Conservation (phyloP, 2,888 invertebrate genomes). For the Tenthredo distinguenda region DNA sequence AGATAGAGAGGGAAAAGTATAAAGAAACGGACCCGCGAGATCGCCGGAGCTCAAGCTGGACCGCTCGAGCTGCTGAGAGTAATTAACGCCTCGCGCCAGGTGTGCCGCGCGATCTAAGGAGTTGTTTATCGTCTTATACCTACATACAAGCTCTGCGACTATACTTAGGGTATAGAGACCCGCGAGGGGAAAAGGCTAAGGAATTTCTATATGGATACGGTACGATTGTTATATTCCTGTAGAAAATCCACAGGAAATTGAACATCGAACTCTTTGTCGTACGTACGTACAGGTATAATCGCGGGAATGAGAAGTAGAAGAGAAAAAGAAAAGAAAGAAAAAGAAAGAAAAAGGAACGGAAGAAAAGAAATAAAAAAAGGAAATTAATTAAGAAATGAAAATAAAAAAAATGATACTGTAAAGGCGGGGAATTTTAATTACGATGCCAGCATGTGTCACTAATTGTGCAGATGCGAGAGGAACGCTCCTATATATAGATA, state of each 20-base stretch:
- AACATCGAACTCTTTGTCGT: slow-evolving; percentile 1
- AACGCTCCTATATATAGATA: neutral
- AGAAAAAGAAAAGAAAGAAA: neutral
- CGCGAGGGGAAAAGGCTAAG: too few relatives aligned
- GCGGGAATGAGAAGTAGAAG: neutral
- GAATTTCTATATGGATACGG: too few relatives aligned
- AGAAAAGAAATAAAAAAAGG: neutral
- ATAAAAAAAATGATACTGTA: neutral
- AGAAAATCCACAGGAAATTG: neutral
- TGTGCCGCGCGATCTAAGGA: slow-evolving; percentile 59
- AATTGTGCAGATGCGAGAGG: neutral
- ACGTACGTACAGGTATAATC: slow-evolving; percentile 39
- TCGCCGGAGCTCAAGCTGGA: neutral
- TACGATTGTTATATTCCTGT: too few relatives aligned
- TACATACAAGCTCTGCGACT: slow-evolving; percentile 61
- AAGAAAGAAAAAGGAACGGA: neutral
- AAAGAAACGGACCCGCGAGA: slow-evolving; percentile 40
- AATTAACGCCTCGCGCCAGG: slow-evolving; percentile 79
- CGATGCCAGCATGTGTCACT: slow-evolving; percentile 16
- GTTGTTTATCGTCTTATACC: slow-evolving; percentile 43
- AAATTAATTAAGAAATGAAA: neutral
- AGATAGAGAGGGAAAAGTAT: slow-evolving; percentile 65
- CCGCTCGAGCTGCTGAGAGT: slow-evolving; percentile 71
- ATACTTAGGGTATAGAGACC: slow-evolving; percentile 60
- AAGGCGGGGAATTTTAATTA: slow-evolving; percentile 9